A percentile compares a stretch with the other conserved stretches of the same genome.
phyloP scores from a whole-genome alignment of 2,797 vertebrate genomes.

The Hydrolagus colliei region DNA sequence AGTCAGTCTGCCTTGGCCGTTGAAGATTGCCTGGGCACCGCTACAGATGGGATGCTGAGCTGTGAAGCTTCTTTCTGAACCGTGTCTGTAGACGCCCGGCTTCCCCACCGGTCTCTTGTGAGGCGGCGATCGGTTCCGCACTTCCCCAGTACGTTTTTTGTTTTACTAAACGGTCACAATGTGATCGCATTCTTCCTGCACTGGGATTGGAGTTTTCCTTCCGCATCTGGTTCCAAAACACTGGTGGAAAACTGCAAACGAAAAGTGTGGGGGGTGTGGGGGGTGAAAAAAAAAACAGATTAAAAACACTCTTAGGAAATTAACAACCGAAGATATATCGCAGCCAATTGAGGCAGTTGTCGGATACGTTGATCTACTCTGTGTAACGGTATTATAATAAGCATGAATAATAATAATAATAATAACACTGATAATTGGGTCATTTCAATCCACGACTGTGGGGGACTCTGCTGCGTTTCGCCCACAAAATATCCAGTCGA shows the following conservation, averaged over 20 bases:
- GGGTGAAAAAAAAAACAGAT: no score
- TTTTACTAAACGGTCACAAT: background rate
- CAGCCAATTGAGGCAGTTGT: background rate
- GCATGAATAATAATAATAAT: no score
- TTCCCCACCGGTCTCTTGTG: background rate
- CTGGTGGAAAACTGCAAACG: background rate
- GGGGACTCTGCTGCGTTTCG: no score
- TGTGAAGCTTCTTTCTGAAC: background rate
- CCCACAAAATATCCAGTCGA: no score
- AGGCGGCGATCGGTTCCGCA: background rate
- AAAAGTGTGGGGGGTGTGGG: no score
- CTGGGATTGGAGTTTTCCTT: background rate
- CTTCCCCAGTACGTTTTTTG: no score
- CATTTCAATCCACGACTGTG: no score
- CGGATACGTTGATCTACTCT: background rate
- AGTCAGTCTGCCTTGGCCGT: background rate
- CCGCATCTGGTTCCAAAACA: background rate
- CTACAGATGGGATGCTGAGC: background rate
- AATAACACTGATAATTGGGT: no score
- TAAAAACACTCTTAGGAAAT: background rate
- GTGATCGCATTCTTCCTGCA: background rate
- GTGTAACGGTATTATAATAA: no score
- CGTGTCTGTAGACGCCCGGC: background rate
- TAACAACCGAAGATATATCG: background rate
- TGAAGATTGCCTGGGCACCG: no score